Evolutionary conservation across 2,797 vertebrate genomes (phyloP).

Genomic region (Sorex maritimensis): DNA sequence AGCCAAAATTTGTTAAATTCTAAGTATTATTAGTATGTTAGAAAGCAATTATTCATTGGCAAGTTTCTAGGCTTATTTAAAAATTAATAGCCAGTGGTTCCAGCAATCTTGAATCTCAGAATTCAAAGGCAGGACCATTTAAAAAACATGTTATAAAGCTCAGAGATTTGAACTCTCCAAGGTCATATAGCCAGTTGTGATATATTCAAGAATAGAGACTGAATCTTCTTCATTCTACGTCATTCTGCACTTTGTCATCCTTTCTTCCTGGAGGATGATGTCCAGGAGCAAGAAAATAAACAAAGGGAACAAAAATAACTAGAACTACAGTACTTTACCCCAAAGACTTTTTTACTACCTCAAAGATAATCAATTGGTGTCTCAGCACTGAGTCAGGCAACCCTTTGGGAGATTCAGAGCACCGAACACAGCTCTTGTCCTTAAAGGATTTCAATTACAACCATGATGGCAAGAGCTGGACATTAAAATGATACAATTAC

Average conservation of each 20-base stretch:
- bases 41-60: not conserved
- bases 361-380: not conserved
- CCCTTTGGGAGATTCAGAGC: not conserved
- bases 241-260: not conserved
- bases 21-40: not conserved
- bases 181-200: not conserved
- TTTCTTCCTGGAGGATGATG: not conserved
- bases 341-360: not conserved
- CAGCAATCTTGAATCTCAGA: not conserved
- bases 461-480: not conserved
- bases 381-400: not conserved
- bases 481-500: not conserved
- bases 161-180: not conserved
- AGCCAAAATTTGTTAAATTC: not conserved
- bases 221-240: not conserved
- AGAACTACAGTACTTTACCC: not conserved
- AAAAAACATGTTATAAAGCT: not conserved
- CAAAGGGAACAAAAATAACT: not conserved
- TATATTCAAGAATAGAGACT: not conserved
- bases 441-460: slow-evolving; percentile 3
- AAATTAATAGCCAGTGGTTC: not conserved
- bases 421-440: not conserved
- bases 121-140: slow-evolving; percentile 51
- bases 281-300: not conserved
- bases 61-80: not conserved